These are phyloP conservation scores for Galaxias olidus DNA, from an alignment of 2,797 vertebrate species.

Conservation along the genomic window DNA sequence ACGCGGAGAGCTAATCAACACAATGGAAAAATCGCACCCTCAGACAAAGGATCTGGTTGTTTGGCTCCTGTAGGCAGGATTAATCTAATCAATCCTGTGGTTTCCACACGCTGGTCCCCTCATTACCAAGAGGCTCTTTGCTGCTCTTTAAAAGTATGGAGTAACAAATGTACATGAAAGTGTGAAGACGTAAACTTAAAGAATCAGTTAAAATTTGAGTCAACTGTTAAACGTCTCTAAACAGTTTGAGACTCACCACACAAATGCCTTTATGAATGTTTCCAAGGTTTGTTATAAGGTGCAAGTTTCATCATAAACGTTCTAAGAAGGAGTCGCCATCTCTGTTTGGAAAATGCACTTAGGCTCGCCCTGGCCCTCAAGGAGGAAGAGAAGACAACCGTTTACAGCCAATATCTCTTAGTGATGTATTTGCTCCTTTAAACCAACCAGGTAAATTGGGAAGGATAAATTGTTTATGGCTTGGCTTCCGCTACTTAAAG, in stretches of 20 bases:
- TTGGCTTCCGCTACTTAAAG: slow-evolving; percentile 72
- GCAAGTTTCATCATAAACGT: background rate
- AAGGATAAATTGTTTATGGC: slow-evolving; percentile 69
- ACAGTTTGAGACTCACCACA: background rate
- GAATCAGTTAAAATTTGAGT: too few species aligned
- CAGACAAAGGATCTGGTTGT: slow-evolving; percentile 36
- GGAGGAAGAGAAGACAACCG: slow-evolving; percentile 21
- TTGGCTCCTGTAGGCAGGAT: slow-evolving; percentile 39
- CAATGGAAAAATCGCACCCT: slow-evolving; percentile 49
- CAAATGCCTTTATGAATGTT: background rate
- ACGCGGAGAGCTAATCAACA: slow-evolving; percentile 46
- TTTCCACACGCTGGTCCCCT: slow-evolving; percentile 41
- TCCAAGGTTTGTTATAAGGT: too few species aligned
- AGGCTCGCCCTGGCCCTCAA: background rate
- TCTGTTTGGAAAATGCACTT: background rate
- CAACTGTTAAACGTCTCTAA: too few species aligned
- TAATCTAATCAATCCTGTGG: slow-evolving; percentile 53
- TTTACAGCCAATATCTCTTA: background rate
- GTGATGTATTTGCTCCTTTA: slow-evolving; percentile 26
- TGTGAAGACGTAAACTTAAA: slow-evolving; percentile 21
- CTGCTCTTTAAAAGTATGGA: too few species aligned
- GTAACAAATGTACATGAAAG: slow-evolving; percentile 2
- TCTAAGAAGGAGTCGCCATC: slow-evolving; percentile 1
- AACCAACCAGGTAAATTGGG: slow-evolving; percentile 67
- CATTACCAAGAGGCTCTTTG: background rate